Evolutionary conservation across 2,888 invertebrate species (phyloP), one percentile per base, ranked within the genome.

Genomic region (Protodeltote pygarga): DNA sequence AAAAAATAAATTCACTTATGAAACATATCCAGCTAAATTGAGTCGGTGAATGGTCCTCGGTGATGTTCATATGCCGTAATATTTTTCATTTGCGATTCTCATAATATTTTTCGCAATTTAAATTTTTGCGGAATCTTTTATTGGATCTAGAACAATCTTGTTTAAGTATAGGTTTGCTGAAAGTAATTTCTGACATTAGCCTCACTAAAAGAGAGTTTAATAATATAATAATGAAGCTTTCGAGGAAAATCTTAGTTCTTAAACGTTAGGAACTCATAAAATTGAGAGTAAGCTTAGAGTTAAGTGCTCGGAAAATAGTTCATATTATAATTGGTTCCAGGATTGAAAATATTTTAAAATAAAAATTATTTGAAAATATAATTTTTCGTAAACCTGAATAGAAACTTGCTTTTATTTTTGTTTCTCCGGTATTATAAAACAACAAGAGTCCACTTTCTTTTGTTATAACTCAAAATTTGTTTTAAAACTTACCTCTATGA

Each of bases 1-100:
- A 41, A 52, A 42, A n/a, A n/a, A 49, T 62, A 46, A 52, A 57
- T 65, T 66, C 58, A 62, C 58, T 62, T 44, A 52, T 45, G 25
- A 48, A 66, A 55, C 34, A 70, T 47, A 62, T 38, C 28, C 34
- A 29, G 49, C 29, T 42, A 40, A 44, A 62, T 66, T 50, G 52
- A 62, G 47, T 61, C 29, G 6, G 47, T 32, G 48, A 69, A 66
- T 52, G 32, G 45, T 31, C 38, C 35, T 41, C 31, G 4, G 41
- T 34, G 38, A 44, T 49, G 45, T 37, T 38, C 27, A 21, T 45
- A 29, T n/a, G n/a, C n/a, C n/a, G 47, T 49, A 45, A 57, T 49
- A 41, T 50, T 52, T 61, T 45, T 40, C 49, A 69, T 65, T 65
- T 65, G 27, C 37, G 21, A 46, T 54, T 54, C 35, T 45, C 31